Evolutionary conservation across 1,140 invertebrate genomes (phyloP).

Genomic region (Papilio dardanus): DNA sequence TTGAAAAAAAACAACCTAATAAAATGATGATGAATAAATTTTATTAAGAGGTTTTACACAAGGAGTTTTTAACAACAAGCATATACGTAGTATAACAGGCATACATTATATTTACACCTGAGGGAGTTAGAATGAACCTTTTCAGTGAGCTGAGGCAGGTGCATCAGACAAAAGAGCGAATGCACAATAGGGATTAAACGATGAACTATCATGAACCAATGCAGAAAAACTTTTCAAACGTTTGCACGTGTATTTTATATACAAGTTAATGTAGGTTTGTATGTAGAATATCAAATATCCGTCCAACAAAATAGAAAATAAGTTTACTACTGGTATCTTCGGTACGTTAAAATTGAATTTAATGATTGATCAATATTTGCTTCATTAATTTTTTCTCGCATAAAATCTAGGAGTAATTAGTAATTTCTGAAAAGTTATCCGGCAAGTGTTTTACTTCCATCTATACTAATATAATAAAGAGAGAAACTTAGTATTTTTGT

Average conservation of each 20-base stretch:
- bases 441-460: no score
- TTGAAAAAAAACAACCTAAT: no score
- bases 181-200: background rate
- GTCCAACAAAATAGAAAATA: background rate
- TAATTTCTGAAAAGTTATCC: no score
- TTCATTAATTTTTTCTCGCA: no score
- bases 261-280: background rate
- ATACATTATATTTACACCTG: background rate
- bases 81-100: background rate
- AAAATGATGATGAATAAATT: slow-evolving; percentile 1
- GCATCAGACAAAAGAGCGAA: slow-evolving; percentile 2
- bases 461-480: no score
- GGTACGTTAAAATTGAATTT: no score
- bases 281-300: background rate
- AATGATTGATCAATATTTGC: no score
- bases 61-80: no score
- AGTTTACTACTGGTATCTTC: background rate
- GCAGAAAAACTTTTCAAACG: background rate
- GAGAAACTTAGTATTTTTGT: no score
- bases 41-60: background rate
- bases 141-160: slow-evolving; percentile 1
- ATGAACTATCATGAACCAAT: background rate
- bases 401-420: no score
- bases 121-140: slow-evolving; percentile 12
- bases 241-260: background rate